Evolutionary conservation across 2,888 invertebrate species (phyloP).

Genomic region (Urechis unicinctus): DNA sequence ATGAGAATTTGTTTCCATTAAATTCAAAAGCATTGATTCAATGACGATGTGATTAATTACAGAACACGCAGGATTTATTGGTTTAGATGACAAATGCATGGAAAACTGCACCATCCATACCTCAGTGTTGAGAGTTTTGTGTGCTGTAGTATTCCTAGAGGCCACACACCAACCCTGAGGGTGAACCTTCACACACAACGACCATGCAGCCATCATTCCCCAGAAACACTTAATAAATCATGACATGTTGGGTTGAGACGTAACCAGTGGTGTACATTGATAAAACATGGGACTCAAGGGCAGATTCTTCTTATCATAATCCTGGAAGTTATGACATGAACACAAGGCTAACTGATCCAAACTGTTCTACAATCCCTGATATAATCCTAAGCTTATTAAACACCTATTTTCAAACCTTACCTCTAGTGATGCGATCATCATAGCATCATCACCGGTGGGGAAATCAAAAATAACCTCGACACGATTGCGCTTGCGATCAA

Average conservation of each 20-base stretch:
- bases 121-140: slow-evolving; percentile 81
- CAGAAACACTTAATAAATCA: background rate
- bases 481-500: slow-evolving; percentile 73
- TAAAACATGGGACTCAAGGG: too few relatives aligned
- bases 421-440: slow-evolving; percentile 76
- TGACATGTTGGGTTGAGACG: background rate
- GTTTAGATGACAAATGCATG: too few relatives aligned
- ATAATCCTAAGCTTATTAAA: background rate
- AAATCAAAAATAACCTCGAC: slow-evolving; percentile 88
- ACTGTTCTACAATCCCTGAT: too few relatives aligned
- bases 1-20: too few relatives aligned
- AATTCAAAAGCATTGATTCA: too few relatives aligned
- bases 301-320: too few relatives aligned
- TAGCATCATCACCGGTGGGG: slow-evolving; percentile 76
- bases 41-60: too few relatives aligned
- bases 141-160: slow-evolving; percentile 78
- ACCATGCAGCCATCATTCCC: background rate
- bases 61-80: too few relatives aligned
- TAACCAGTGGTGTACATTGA: background rate
- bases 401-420: slow-evolving; percentile 16
- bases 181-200: slow-evolving; percentile 62
- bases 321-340: too few relatives aligned
- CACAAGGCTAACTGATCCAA: too few relatives aligned
- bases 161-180: slow-evolving; percentile 85
- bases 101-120: too few relatives aligned